phyloP scores from a whole-genome alignment of 2,797 vertebrate species.

The Tokudaia tokunoshimensis region DNA sequence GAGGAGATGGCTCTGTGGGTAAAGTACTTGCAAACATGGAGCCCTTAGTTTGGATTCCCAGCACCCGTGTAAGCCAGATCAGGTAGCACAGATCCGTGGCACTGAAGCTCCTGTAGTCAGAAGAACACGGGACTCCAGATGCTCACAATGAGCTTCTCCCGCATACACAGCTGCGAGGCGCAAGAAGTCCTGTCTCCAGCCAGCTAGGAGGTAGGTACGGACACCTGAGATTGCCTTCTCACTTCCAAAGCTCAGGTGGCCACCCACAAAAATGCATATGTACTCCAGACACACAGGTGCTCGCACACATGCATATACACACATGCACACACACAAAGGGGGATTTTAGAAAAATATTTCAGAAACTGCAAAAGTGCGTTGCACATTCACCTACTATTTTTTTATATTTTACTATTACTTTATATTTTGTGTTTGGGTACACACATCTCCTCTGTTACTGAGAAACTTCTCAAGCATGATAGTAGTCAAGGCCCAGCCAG shows the following conservation, averaged over 20 bases:
- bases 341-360: neutral
- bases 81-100: neutral
- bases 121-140: neutral
- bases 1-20: too few species aligned
- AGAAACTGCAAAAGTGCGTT: neutral
- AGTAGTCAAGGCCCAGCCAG: neutral
- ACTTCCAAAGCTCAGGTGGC: neutral
- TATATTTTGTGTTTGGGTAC: neutral
- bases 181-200: too few species aligned
- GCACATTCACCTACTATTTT: too few species aligned
- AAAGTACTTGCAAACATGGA: neutral
- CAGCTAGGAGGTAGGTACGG: neutral
- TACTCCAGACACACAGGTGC: neutral
- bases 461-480: neutral
- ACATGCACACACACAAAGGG: neutral
- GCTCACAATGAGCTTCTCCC: neutral
- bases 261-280: neutral
- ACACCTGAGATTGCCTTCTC: neutral
- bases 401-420: neutral
- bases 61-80: neutral
- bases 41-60: neutral
- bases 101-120: too few species aligned
- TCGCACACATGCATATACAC: neutral
- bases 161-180: neutral
- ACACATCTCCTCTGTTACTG: neutral